These are phyloP conservation scores for Drosophila subquinaria DNA, from an alignment of 2,888 invertebrate genomes.

Conservation along the genomic window DNA sequence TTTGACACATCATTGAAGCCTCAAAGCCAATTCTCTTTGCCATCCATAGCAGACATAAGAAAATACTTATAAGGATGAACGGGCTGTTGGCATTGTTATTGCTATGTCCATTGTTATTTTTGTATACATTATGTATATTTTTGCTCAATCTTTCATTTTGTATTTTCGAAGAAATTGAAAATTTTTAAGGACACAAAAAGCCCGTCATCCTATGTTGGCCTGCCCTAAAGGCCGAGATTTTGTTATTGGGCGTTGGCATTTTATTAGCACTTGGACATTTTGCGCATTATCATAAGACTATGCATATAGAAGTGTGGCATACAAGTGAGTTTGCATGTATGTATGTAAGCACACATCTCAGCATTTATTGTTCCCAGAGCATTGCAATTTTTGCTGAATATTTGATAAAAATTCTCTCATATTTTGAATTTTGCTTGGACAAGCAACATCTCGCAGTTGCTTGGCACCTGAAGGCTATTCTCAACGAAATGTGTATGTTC, in stretches of 20 bases:
- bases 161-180: constrained; percentile 55
- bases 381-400: constrained; percentile 46
- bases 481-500: constrained; percentile 31
- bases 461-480: constrained; percentile 56
- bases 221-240: constrained; percentile 43
- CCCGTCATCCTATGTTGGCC: constrained; percentile 15
- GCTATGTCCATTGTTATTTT: constrained; percentile 60
- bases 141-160: constrained; percentile 56
- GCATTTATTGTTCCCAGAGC: constrained; percentile 47
- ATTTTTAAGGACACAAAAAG: constrained; percentile 33
- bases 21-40: constrained; percentile 4
- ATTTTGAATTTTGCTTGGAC: constrained; percentile 45
- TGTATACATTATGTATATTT: constrained; percentile 60
- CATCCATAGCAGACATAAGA: constrained; percentile 6
- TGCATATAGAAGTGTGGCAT: constrained; percentile 48
- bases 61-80: constrained; percentile 28
- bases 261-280: constrained; percentile 62
- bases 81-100: constrained; percentile 23
- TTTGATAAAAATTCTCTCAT: constrained; percentile 45
- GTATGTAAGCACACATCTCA: constrained; percentile 14
- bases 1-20: constrained; percentile 10
- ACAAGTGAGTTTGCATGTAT: constrained; percentile 12
- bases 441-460: constrained; percentile 24
- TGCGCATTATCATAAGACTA: constrained; percentile 65
- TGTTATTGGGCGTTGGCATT: constrained; percentile 38